Base-by-base conservation (phyloP, 2,113 vertebrate genomes). In the Aplodontia rufa region DNA sequence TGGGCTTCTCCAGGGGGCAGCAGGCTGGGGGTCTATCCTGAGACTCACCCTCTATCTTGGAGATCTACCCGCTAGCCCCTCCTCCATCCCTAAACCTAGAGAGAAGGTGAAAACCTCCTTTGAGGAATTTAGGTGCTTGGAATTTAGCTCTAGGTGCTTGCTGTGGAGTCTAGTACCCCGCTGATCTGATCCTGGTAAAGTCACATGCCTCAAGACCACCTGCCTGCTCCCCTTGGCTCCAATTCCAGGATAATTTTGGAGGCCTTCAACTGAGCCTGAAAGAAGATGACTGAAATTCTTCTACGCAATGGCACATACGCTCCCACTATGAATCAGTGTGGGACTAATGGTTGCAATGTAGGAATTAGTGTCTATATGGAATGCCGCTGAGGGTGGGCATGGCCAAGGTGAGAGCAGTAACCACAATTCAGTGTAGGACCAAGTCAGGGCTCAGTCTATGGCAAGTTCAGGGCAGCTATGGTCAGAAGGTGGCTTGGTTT, bases 1-100 rank as follows among this genome's bases (percentile, higher is more conserved):
- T 20, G 28, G 95, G 97, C 97, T 96, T 90, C 98, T 95, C 53
- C 49, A 94, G 94, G 97, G 93, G 74, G 83, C 91, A 82, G 26
- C 9, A 20, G 96, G 97, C 92, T 5, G 3, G 49, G 75, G 78
- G 71, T 80, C 55, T 82, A 49, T 75, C 96, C 55, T 42, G 53
- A 94, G 87, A 91, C 69, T 22, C 40, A 45, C 11, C 10, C 11
- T 0, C 1, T 22, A 66, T 72, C 62, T 20, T 22, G 40, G 42
- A 30, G 60, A 20, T 58, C 68, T 84, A 40, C 28, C 19, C 5
- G 8, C 42, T 22, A 55, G 47, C 8, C 30, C n/a, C 28, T 75
- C 9, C n/a, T 35, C 28, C 68, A 94, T 14, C 93, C 96, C 84
- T 79, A 90, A 97, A 40, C 35, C 24, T 24, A 4, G 80, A 90